A percentile compares a stretch with the other conserved stretches of the same genome.
phyloP scores from a whole-genome alignment of 2,888 invertebrate species.

The Campopleginae sp. region DNA sequence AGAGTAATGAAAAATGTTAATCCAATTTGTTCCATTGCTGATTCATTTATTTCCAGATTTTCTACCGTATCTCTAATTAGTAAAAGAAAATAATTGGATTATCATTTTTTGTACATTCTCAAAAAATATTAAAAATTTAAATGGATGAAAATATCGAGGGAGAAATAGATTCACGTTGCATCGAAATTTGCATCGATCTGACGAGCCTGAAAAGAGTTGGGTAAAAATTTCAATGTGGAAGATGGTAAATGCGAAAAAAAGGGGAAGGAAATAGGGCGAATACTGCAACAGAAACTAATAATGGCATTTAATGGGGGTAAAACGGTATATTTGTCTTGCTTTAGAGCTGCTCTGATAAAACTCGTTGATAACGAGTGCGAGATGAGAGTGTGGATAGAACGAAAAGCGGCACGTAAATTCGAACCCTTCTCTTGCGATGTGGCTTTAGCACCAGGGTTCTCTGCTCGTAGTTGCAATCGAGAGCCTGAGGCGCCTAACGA shows the following conservation, averaged over 20 bases:
- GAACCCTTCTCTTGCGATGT: conserved; percentile 47
- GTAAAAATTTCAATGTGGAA: background rate
- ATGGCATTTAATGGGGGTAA: conserved; percentile 52
- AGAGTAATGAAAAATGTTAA: no score
- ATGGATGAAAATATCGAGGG: background rate
- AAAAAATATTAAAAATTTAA: background rate
- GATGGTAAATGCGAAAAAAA: background rate
- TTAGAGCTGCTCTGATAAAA: conserved; percentile 60
- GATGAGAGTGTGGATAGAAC: conserved; percentile 63
- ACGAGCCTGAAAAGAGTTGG: background rate
- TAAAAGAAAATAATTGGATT: background rate
- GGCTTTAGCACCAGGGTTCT: conserved; percentile 62
- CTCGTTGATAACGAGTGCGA: conserved; percentile 65
- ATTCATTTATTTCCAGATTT: background rate
- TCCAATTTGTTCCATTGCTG: no score
- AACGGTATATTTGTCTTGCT: conserved; percentile 65
- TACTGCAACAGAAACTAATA: conserved; percentile 37
- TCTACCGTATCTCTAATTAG: background rate
- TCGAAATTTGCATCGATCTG: background rate
- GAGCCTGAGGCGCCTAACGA: conserved; percentile 60
- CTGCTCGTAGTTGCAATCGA: conserved; percentile 64
- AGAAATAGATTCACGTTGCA: background rate
- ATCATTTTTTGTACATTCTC: background rate
- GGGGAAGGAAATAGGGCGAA: background rate
- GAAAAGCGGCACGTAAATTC: conserved; percentile 64